A percentile compares a stretch with the other conserved stretches of the same genome.
phyloP scores from a whole-genome alignment of 2,113 vertebrate species.

The Todiramphus chloris region DNA sequence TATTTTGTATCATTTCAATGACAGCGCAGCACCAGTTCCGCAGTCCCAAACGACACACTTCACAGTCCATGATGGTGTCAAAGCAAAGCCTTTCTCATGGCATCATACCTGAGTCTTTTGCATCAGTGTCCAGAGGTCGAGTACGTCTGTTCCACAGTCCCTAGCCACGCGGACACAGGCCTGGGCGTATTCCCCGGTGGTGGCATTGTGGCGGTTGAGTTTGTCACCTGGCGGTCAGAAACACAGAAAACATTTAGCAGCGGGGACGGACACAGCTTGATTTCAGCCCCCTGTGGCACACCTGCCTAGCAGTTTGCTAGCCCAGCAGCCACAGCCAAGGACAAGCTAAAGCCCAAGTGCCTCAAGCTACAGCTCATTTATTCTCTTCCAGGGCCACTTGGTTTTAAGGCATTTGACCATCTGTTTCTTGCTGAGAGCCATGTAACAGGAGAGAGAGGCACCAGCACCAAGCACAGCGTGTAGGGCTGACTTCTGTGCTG shows the following conservation, averaged over 20 bases:
- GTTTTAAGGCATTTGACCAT: not conserved
- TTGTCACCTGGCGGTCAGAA: conserved; percentile 68
- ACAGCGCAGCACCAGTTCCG: fast-evolving
- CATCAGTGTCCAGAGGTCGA: conserved; percentile 95
- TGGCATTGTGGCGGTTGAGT: conserved; percentile 84
- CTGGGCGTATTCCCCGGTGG: conserved; percentile 83
- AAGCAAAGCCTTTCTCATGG: too few relatives aligned
- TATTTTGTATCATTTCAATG: not conserved
- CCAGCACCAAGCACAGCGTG: not conserved
- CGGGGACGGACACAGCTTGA: fast-evolving
- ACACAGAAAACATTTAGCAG: not conserved
- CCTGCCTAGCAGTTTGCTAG: fast-evolving
- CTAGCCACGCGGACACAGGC: conserved; percentile 80
- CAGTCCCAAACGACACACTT: fast-evolving
- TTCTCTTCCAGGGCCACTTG: not conserved
- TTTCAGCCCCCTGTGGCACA: not conserved
- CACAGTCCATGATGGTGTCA: not conserved
- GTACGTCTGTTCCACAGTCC: conserved; percentile 79
- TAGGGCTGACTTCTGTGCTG: not conserved
- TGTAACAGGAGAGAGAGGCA: not conserved
- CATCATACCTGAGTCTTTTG: conserved; percentile 83
- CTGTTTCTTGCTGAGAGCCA: not conserved
- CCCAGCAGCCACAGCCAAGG: not conserved
- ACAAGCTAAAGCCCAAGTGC: not conserved
- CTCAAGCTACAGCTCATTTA: not conserved